Evolutionary conservation across 1,140 invertebrate genomes (phyloP).

Genomic region (Anagrus nilaparvatae): DNA sequence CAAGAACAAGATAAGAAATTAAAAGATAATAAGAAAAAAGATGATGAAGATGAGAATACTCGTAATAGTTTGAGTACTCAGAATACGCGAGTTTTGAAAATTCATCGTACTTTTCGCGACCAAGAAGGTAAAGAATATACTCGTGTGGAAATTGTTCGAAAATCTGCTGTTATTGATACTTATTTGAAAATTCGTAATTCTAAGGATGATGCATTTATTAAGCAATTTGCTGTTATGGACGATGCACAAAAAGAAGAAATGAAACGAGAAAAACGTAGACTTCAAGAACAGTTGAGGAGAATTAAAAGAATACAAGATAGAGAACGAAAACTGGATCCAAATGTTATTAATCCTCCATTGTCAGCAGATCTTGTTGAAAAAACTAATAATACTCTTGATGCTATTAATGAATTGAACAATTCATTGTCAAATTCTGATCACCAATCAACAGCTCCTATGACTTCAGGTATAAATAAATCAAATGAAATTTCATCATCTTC

Average conservation of each 20-base stretch:
- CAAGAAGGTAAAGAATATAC: slow-evolving; percentile 86
- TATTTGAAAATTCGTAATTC: slow-evolving; percentile 92
- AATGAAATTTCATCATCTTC: slow-evolving; percentile 52
- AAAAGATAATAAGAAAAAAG: slow-evolving; percentile 55
- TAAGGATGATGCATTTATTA: slow-evolving; percentile 88
- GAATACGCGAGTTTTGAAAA: slow-evolving; percentile 73
- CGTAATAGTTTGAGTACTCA: slow-evolving; percentile 36
- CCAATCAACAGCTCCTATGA: too few species aligned
- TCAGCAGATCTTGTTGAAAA: too few species aligned
- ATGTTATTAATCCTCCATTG: too few species aligned
- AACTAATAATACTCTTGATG: too few species aligned
- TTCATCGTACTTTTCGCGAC: slow-evolving; percentile 85
- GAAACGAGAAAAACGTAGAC: slow-evolving; percentile 89
- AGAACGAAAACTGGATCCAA: slow-evolving; percentile 47
- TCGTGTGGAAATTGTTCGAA: slow-evolving; percentile 86
- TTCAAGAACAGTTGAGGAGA: slow-evolving; percentile 92
- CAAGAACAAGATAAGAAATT: slow-evolving; percentile 53
- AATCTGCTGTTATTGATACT: slow-evolving; percentile 89
- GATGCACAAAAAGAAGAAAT: slow-evolving; percentile 95
- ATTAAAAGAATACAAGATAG: slow-evolving; percentile 88
- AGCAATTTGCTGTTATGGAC: slow-evolving; percentile 81
- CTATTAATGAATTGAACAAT: too few species aligned
- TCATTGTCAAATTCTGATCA: too few species aligned
- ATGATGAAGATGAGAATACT: slow-evolving; percentile 50
- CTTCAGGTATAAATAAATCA: too few species aligned